phyloP scores from a whole-genome alignment of 1,140 invertebrate species.

The Drosophila triauraria region DNA sequence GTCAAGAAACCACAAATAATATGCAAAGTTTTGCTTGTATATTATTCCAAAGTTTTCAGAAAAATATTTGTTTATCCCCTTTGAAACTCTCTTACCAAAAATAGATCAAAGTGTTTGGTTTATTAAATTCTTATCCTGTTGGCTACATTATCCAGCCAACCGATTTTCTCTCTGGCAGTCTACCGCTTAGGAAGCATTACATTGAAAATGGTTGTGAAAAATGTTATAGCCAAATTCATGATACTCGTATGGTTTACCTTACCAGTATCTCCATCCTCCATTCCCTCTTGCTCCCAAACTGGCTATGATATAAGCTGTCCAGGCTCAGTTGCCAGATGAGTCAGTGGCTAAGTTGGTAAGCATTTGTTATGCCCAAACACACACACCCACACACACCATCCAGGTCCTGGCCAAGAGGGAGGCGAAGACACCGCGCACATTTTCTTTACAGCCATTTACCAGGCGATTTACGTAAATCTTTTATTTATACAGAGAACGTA shows the following conservation, averaged over 20 bases:
- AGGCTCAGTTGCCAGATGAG: slow-evolving; percentile 67
- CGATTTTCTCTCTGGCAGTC: neutral
- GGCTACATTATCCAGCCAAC: slow-evolving; percentile 4
- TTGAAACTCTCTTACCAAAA: neutral
- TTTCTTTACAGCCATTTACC: slow-evolving; percentile 83
- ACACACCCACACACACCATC: slow-evolving; percentile 23
- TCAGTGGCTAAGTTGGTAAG: slow-evolving; percentile 70
- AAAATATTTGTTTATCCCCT: neutral
- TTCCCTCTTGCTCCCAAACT: neutral
- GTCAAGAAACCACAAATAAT: neutral
- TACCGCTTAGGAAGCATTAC: slow-evolving; percentile 16
- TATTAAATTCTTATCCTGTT: slow-evolving; percentile 37
- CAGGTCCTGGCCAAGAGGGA: slow-evolving; percentile 1
- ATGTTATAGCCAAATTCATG: slow-evolving; percentile 71
- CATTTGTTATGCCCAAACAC: slow-evolving; percentile 75
- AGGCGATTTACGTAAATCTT: slow-evolving; percentile 84
- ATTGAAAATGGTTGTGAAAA: slow-evolving; percentile 51
- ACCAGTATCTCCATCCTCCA: slow-evolving; percentile 3
- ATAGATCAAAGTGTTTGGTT: slow-evolving; percentile 27
- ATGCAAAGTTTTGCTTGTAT: neutral
- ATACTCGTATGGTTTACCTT: slow-evolving; percentile 69
- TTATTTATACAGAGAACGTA: slow-evolving; percentile 84
- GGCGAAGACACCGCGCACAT: slow-evolving; percentile 56
- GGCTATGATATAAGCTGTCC: slow-evolving; percentile 64
- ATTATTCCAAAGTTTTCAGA: neutral